A percentile compares a stretch with the other conserved stretches of the same genome.
Conservation (phyloP, 1,140 invertebrate species). For the Catajapyx aquilonaris region DNA sequence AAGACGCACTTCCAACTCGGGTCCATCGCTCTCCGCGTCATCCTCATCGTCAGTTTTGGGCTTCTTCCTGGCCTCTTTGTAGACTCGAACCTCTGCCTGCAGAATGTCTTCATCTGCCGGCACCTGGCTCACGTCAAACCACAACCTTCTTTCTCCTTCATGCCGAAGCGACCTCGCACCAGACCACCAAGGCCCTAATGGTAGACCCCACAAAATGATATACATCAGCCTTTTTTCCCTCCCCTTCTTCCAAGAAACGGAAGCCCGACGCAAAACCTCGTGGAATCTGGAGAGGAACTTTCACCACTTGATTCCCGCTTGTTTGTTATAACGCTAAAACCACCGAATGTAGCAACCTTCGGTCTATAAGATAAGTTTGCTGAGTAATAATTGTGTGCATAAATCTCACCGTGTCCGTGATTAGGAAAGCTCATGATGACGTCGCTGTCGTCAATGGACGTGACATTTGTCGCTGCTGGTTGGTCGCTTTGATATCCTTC, state of each 20-base stretch:
- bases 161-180: slow-evolving; percentile 38
- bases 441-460: too few relatives aligned
- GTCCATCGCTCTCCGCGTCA: too few relatives aligned
- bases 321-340: not conserved
- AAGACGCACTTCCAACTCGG: too few relatives aligned
- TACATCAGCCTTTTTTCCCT: not conserved
- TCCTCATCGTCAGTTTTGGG: too few relatives aligned
- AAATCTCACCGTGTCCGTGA: not conserved
- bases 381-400: too few relatives aligned
- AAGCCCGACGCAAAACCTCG: not conserved
- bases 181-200: not conserved
- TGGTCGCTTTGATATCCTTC: not conserved
- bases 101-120: slow-evolving; percentile 53
- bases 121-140: slow-evolving; percentile 78
- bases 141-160: slow-evolving; percentile 62
- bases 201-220: not conserved
- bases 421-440: not conserved
- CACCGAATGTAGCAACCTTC: not conserved
- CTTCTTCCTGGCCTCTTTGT: slow-evolving; percentile 30
- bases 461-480: too few relatives aligned
- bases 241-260: not conserved
- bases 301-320: not conserved
- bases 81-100: slow-evolving; percentile 64
- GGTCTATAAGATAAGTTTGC: not conserved
- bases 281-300: not conserved